Evolutionary conservation across 2,113 vertebrate genomes (phyloP), one percentile per base, ranked within the genome.

Genomic region (Blennius ocellaris): DNA sequence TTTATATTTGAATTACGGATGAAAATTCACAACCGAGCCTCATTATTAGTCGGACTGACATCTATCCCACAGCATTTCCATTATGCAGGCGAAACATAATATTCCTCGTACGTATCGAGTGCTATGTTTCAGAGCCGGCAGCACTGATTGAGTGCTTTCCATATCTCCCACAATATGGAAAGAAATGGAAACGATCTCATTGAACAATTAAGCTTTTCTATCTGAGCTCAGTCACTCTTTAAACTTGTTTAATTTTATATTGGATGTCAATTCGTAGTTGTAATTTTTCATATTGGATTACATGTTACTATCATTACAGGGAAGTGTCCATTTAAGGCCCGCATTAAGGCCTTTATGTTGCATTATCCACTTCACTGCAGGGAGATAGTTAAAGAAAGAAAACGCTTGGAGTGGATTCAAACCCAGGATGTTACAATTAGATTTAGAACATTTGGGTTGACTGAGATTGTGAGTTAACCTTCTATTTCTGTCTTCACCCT

Each of bases 31-130:
- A 49, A 71, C 53, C 52, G 63, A 78, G 47, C 40, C 66, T 82
- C 75, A 78, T 62, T 66, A 79, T 69, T 30, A 51, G 17, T 36
- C 36, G 47, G 67, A 73, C 55, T 62, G 73, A 58, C 58, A 69
- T 78, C 69, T 37, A 60, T 82, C 66, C 62, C 30, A 57, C 65
- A 65, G 69, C 41, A 50, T 57, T 73, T 65, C 76, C 61, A 70
- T 84, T 69, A 79, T 51, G 14, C 52, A 30, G 48, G 60, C 0
- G 61, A 77, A 68, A 74, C 61, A 73, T 62, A 16, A 36, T 43
- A 51, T 63, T 16, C 37, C 39, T 58, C 30, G 21, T 47, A 83
- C 71, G 55, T 58, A 68, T 75, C 21, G 36, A 64, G 41, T 21
- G 50, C 44, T 58, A 37, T 45, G 37, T 65, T 58, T 15, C 61